Evolutionary conservation across 2,888 invertebrate species (phyloP).

Genomic region (Drosophila yooni): DNA sequence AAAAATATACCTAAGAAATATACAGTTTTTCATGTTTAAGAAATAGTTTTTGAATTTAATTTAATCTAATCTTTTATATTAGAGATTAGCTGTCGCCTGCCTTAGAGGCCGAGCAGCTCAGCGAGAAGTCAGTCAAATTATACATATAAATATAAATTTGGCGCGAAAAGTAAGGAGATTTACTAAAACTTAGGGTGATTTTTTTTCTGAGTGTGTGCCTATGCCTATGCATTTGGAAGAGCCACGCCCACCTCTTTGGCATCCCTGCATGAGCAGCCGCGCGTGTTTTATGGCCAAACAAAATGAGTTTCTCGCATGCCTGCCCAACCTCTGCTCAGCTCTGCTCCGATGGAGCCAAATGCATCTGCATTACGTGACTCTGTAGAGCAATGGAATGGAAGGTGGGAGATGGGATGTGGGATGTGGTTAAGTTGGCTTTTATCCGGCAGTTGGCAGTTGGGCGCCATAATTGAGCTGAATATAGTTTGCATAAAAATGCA

Average conservation of each 20-base stretch:
- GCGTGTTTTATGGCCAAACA: constrained; percentile 70
- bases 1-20: background rate
- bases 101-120: no score
- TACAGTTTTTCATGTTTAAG: background rate
- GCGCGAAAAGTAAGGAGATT: background rate
- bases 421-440: background rate
- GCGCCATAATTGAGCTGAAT: constrained; percentile 70
- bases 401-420: background rate
- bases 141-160: background rate
- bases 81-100: no score
- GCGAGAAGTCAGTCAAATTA: no score
- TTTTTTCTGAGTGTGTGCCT: background rate
- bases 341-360: constrained; percentile 29
- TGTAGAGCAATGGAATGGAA: background rate
- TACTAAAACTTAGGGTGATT: background rate
- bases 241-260: constrained; percentile 33
- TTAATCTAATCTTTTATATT: no score
- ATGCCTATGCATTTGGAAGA: constrained; percentile 58
- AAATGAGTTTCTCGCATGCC: constrained; percentile 80
- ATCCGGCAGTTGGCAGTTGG: constrained; percentile 26
- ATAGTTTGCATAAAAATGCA: constrained; percentile 80
- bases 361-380: constrained; percentile 60
- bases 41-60: background rate
- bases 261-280: constrained; percentile 67
- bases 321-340: constrained; percentile 40